These are phyloP conservation scores for Todus mexicanus DNA, from an alignment of 2,797 vertebrate species.

Conservation along the genomic window DNA sequence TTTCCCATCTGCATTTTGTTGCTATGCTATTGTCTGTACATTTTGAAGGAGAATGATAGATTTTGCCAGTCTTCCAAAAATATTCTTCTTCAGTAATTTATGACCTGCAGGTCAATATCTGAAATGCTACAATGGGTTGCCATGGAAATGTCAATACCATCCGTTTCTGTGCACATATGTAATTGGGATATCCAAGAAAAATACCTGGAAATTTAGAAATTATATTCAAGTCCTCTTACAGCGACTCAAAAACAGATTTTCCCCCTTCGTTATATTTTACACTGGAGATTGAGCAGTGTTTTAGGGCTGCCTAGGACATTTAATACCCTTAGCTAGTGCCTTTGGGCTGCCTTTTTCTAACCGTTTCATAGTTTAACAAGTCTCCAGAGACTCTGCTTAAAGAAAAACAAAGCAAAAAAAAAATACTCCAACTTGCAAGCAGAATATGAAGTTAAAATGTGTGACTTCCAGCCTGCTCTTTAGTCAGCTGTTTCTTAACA, in stretches of 20 bases:
- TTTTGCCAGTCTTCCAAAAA: conserved; percentile 33
- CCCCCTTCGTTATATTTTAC: not conserved
- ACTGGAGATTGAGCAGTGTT: not conserved
- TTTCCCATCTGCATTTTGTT: conserved; percentile 10
- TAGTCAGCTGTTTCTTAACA: not conserved
- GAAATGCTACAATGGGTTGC: conserved; percentile 44
- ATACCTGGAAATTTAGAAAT: conserved; percentile 25
- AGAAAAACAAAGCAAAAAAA: conserved; percentile 50
- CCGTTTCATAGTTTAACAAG: conserved; percentile 29
- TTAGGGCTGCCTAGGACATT: not conserved
- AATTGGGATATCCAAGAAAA: conserved; percentile 50
- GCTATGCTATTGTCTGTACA: not conserved
- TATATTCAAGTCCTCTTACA: not conserved
- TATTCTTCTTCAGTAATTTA: conserved; percentile 26
- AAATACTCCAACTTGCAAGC: not conserved
- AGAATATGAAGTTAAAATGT: not conserved
- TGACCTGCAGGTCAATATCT: conserved; percentile 48
- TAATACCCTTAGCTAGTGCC: not conserved
- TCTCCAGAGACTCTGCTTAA: not conserved
- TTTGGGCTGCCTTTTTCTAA: conserved; percentile 8
- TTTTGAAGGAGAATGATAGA: not conserved
- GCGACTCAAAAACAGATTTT: conserved; percentile 11
- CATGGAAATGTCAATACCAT: conserved; percentile 66
- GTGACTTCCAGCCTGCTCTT: not conserved
- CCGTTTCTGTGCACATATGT: not conserved